These are phyloP conservation scores for Montipora cactus DNA, from an alignment of 64 coral and sea anemone genomes.

Conservation along the genomic window DNA sequence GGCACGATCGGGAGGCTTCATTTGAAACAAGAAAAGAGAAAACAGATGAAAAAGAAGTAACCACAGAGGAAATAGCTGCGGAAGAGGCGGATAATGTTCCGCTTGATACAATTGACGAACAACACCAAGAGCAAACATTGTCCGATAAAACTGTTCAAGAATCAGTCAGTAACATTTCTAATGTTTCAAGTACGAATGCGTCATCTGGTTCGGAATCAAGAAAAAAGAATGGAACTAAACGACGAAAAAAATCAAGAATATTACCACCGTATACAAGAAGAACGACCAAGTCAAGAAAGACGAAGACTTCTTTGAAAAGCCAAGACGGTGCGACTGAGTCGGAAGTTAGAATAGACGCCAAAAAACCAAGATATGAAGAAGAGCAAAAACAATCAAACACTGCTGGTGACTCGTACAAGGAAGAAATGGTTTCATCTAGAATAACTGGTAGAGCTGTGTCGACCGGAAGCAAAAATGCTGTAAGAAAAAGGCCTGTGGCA, in stretches of 20 bases:
- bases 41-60: slow-evolving; percentile 1
- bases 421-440: background rate
- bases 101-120: background rate
- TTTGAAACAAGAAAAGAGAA: background rate
- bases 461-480: background rate
- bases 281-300: background rate
- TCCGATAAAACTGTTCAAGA: background rate
- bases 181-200: background rate
- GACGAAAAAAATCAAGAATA: background rate
- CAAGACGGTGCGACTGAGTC: slow-evolving; percentile 10
- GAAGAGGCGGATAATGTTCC: background rate
- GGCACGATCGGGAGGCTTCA: background rate
- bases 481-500: background rate
- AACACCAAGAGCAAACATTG: background rate
- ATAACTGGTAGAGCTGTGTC: background rate
- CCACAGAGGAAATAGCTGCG: background rate
- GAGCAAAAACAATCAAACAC: background rate
- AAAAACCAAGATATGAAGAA: slow-evolving; percentile 15
- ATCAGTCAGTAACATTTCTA: background rate
- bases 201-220: slow-evolving; percentile 9
- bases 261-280: background rate
- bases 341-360: background rate
- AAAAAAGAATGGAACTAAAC: background rate
- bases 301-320: background rate
- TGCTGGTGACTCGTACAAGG: background rate